These are phyloP conservation scores for Dolichomitus sp. DNA, from an alignment of 2,888 invertebrate species.

Conservation along the genomic window DNA sequence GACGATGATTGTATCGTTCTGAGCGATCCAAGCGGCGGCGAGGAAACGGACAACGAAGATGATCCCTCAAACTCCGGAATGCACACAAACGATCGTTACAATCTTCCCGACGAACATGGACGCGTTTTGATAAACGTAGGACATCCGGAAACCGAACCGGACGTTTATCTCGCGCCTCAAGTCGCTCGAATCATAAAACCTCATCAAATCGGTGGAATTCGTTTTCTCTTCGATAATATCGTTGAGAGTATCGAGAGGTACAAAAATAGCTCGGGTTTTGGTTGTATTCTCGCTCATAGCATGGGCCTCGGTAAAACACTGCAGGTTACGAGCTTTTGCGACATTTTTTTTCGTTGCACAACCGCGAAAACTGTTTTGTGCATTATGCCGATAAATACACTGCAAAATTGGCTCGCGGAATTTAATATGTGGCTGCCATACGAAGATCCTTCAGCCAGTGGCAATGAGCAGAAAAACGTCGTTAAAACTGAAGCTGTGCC, in stretches of 20 bases:
- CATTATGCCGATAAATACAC: slow-evolving; percentile 99
- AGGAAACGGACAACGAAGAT: slow-evolving; percentile 93
- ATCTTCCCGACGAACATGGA: slow-evolving; percentile 96
- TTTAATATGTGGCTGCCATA: slow-evolving; percentile 99
- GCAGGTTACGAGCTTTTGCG: slow-evolving; percentile 98
- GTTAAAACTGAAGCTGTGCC: slow-evolving; percentile 74
- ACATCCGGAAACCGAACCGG: slow-evolving; percentile 96
- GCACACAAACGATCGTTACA: slow-evolving; percentile 97
- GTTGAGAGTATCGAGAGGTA: slow-evolving; percentile 97
- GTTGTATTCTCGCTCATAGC: slow-evolving; percentile 99
- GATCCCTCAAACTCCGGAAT: slow-evolving; percentile 97
- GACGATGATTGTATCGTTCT: slow-evolving; percentile 96
- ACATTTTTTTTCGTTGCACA: slow-evolving; percentile 97
- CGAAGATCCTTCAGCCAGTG: slow-evolving; percentile 86
- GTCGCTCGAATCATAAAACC: slow-evolving; percentile 97
- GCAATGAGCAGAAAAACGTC: slow-evolving; percentile 61
- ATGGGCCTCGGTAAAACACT: slow-evolving; percentile 99
- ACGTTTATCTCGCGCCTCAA: slow-evolving; percentile 96
- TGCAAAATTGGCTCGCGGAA: slow-evolving; percentile 99
- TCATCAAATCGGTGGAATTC: slow-evolving; percentile 98
- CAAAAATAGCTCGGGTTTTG: slow-evolving; percentile 94
- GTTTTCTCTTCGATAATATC: slow-evolving; percentile 98
- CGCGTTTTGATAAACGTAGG: slow-evolving; percentile 96
- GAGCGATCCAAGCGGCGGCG: slow-evolving; percentile 93
- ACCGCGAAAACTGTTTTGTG: slow-evolving; percentile 95